Evolutionary conservation across 2,888 invertebrate genomes (phyloP).

Genomic region (Watsonalla binaria): DNA sequence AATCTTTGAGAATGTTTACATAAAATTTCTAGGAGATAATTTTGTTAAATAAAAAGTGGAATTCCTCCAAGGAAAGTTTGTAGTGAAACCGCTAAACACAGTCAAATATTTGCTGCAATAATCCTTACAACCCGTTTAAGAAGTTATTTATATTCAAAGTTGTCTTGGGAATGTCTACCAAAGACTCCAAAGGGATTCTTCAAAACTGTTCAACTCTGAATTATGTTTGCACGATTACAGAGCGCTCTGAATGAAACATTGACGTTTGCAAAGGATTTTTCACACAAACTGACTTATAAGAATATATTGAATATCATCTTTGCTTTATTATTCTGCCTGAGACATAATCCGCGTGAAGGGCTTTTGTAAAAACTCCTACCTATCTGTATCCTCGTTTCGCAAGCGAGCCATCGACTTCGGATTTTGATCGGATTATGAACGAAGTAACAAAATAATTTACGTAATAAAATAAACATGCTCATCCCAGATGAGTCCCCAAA

Average conservation of each 20-base stretch:
- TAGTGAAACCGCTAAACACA: background rate
- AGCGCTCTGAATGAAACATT: slow-evolving; percentile 35
- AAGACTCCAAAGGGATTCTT: slow-evolving; percentile 35
- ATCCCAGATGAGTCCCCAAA: too few species aligned
- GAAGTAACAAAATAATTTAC: too few species aligned
- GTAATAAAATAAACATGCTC: too few species aligned
- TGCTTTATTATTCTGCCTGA: background rate
- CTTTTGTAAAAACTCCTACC: too few species aligned
- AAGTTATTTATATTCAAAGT: slow-evolving; percentile 26
- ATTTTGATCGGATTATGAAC: too few species aligned
- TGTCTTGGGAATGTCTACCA: slow-evolving; percentile 30
- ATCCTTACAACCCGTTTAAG: slow-evolving; percentile 15
- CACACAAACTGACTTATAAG: too few species aligned
- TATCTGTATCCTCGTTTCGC: too few species aligned
- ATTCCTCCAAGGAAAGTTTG: background rate
- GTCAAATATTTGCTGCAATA: slow-evolving; percentile 5
- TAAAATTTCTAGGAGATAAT: too few species aligned
- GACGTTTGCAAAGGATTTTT: slow-evolving; percentile 4
- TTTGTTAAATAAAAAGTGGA: background rate
- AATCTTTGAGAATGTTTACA: too few species aligned
- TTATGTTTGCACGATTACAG: slow-evolving; percentile 35
- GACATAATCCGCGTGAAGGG: too few species aligned
- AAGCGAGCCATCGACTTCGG: too few species aligned
- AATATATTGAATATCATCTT: background rate
- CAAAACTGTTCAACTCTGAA: slow-evolving; percentile 26